These are phyloP conservation scores for Athripsodes cinereus DNA, from an alignment of 2,888 invertebrate species.

Conservation along the genomic window DNA sequence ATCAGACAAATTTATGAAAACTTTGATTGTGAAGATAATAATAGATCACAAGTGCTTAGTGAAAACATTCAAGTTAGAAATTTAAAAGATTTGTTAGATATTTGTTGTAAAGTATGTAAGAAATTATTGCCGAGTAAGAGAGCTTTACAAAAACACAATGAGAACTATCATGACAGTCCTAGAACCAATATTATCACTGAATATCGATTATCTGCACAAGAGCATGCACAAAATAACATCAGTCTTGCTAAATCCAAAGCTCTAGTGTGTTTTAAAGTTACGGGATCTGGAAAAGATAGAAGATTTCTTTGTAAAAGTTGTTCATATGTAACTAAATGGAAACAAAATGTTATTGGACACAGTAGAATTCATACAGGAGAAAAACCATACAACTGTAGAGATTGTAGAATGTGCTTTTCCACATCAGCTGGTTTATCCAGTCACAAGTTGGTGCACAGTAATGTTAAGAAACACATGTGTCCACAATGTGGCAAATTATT, in stretches of 20 bases:
- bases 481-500: constrained; percentile 46
- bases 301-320: constrained; percentile 43
- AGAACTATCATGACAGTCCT: neutral
- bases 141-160: neutral
- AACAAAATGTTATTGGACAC: constrained; percentile 45
- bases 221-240: too few relatives aligned
- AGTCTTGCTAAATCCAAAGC: too few relatives aligned
- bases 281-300: constrained; percentile 39
- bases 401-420: constrained; percentile 44
- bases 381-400: constrained; percentile 39
- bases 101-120: neutral
- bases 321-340: constrained; percentile 41
- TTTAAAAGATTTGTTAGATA: neutral
- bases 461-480: constrained; percentile 40
- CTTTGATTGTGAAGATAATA: neutral
- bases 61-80: neutral
- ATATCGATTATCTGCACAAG: too few relatives aligned
- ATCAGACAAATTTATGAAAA: neutral
- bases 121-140: neutral
- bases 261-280: neutral
- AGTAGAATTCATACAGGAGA: constrained; percentile 44
- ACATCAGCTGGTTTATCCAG: constrained; percentile 43
- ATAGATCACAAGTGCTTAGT: neutral
- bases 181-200: too few relatives aligned
- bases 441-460: constrained; percentile 45